Evolutionary conservation across 2,888 invertebrate species (phyloP).

Genomic region (Drosophila meridiana): DNA sequence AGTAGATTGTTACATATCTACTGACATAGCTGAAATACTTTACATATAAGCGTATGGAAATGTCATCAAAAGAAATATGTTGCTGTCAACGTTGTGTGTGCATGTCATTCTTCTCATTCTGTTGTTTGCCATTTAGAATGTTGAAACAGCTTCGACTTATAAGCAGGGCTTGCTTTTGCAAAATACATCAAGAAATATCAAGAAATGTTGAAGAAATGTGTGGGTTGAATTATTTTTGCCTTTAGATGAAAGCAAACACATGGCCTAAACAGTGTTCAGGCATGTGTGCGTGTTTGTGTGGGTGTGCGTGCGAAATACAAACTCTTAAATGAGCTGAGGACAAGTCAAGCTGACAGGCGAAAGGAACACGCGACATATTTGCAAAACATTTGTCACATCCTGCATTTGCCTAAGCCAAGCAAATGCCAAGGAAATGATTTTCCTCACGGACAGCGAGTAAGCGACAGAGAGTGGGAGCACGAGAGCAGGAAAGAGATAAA

Average conservation of each 20-base stretch:
- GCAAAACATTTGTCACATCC: conserved; percentile 73
- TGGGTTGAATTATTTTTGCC: conserved; percentile 73
- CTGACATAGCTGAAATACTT: background rate
- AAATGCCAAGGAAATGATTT: conserved; percentile 66
- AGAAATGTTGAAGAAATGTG: conserved; percentile 48
- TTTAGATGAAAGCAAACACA: conserved; percentile 72
- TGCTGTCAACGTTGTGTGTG: conserved; percentile 43
- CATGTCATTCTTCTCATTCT: conserved; percentile 18
- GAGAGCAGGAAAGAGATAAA: background rate
- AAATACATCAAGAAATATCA: conserved; percentile 55
- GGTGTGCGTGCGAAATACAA: conserved; percentile 22
- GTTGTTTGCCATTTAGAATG: conserved; percentile 22
- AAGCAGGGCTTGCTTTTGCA: conserved; percentile 36
- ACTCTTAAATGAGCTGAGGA: conserved; percentile 28
- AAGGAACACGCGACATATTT: conserved; percentile 63
- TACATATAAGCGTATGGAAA: background rate
- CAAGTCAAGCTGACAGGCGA: conserved; percentile 24
- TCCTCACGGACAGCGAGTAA: background rate
- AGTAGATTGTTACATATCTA: background rate
- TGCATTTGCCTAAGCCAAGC: conserved; percentile 42
- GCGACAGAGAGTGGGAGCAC: background rate
- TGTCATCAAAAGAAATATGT: conserved; percentile 21
- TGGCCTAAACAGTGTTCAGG: conserved; percentile 49
- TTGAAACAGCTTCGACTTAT: conserved; percentile 12
- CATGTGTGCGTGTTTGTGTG: conserved; percentile 20